A percentile compares a stretch with the other conserved stretches of the same genome.
Evolutionary conservation across 2,888 invertebrate genomes (phyloP).

Genomic region (Pherbina coryleti): DNA sequence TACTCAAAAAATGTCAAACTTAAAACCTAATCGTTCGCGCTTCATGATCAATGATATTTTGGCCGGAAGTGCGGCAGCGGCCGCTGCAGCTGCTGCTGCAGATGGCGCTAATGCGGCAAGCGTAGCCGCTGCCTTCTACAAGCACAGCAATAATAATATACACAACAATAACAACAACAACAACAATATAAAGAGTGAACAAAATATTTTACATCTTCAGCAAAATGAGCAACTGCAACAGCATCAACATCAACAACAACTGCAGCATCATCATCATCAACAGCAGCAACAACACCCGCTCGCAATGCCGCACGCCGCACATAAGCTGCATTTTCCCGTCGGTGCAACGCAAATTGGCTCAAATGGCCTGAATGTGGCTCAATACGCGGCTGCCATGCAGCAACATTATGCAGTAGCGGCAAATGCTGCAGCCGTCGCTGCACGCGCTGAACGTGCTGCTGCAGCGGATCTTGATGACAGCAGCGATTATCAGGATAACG

Average conservation of each 20-base stretch:
- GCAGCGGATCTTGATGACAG: slow-evolving; percentile 62
- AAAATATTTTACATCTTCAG: slow-evolving; percentile 37
- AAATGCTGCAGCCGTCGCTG: slow-evolving; percentile 61
- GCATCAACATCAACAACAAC: slow-evolving; percentile 42
- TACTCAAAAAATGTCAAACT: slow-evolving; percentile 55
- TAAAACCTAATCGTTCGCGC: slow-evolving; percentile 65
- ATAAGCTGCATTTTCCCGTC: slow-evolving; percentile 61
- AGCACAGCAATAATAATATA: slow-evolving; percentile 55
- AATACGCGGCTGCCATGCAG: slow-evolving; percentile 65
- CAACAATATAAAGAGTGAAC: slow-evolving; percentile 41
- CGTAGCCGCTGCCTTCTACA: slow-evolving; percentile 59
- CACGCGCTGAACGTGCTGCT: slow-evolving; percentile 58
- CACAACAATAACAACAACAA: slow-evolving; percentile 47
- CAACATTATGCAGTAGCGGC: slow-evolving; percentile 63
- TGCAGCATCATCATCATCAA: slow-evolving; percentile 23
- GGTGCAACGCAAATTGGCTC: slow-evolving; percentile 59
- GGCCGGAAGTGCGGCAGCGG: slow-evolving; percentile 62
- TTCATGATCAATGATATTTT: slow-evolving; percentile 66
- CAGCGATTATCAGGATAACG: slow-evolving; percentile 66
- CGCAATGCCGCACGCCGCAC: slow-evolving; percentile 46
- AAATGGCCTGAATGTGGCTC: slow-evolving; percentile 63
- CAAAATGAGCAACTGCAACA: slow-evolving; percentile 42
- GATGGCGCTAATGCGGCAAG: slow-evolving; percentile 53
- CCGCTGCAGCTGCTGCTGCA: slow-evolving; percentile 58
- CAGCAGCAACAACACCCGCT: slow-evolving; percentile 34